Base-by-base conservation (phyloP, 2,797 vertebrate species). In the Scomberomorus guttatus region DNA sequence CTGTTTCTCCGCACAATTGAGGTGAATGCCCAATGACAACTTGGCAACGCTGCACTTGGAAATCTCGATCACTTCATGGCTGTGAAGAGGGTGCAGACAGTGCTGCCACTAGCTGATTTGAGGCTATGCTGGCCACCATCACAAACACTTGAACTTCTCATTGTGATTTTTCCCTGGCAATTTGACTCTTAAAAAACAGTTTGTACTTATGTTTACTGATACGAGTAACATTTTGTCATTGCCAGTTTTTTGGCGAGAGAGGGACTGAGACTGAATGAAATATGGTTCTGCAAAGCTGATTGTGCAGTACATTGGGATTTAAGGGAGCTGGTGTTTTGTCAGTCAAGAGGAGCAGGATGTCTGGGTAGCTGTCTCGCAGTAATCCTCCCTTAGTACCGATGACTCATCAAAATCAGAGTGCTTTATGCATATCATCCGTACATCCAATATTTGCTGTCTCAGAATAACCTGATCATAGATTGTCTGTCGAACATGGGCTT, bases 41-140 rank as follows among this genome's bases (percentile, higher is more conserved):
- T 68, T 82, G 37, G 57, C 44, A 29, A 63, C 46, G 42, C 61
- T 67, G 61, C 61, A 37, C 20, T 72, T 79, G n/a, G 48, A 79
- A 52, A 27, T 52, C 27, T 54, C 66, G 25, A 32, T 20, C 9
- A 6, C 11, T 6, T 50, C 13, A 46, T 8, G 1, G 14, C 42
- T 74, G 55, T 76, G 71, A 79, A 63, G 62, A 63, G 29, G 42
- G 46, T 68, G 59, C 14, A 34, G 37, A 55, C 46, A 52, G 25
- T 51, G 34, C 37, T 65, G 57, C 25, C 56, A 12, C n/a, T 4
- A 6, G 54, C 3, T 54, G 61, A 58, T 74, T 17, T 1, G 8
- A n/a, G 22, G 46, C 24, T 66, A 18, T 46, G 42, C n/a, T 37
- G 54, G 39, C 48, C 4, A 39, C 37, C 37, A 20, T 46, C 57